A percentile compares a stretch with the other conserved stretches of the same genome.
Evolutionary conservation across 1,140 invertebrate species (phyloP).

Genomic region (Globodera ellingtonae): DNA sequence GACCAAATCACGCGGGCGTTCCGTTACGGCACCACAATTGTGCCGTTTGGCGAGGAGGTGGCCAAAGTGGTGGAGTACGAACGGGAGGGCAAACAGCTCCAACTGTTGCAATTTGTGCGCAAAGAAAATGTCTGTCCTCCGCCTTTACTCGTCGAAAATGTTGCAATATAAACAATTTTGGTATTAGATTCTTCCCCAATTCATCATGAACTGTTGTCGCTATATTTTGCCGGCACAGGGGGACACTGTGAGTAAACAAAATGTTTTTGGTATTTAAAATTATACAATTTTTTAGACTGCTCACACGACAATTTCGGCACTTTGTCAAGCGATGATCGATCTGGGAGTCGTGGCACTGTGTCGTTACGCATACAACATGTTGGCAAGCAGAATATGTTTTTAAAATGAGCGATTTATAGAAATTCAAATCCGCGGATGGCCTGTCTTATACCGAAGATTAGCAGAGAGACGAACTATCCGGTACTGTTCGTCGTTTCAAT

Average conservation of each 20-base stretch:
- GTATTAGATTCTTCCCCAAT: slow-evolving; percentile 25
- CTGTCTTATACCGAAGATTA: slow-evolving; percentile 41
- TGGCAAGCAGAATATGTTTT: background rate
- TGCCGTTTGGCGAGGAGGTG: slow-evolving; percentile 29
- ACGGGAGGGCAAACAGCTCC: slow-evolving; percentile 41
- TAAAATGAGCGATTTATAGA: background rate
- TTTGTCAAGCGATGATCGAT: slow-evolving; percentile 39
- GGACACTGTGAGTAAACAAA: slow-evolving; percentile 4
- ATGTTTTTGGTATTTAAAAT: too few species aligned
- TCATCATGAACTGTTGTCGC: slow-evolving; percentile 33
- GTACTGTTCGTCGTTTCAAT: slow-evolving; percentile 5
- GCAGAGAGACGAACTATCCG: slow-evolving; percentile 19
- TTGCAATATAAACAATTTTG: slow-evolving; percentile 6
- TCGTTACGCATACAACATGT: slow-evolving; percentile 44
- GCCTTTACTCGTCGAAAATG: slow-evolving; percentile 14
- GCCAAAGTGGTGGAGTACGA: slow-evolving; percentile 29
- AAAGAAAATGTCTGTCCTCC: slow-evolving; percentile 30
- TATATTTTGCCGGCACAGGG: slow-evolving; percentile 34
- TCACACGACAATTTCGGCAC: slow-evolving; percentile 23
- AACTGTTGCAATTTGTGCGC: slow-evolving; percentile 39
- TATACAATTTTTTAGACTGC: slow-evolving; percentile 21
- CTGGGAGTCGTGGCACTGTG: slow-evolving; percentile 37
- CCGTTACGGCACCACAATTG: slow-evolving; percentile 36
- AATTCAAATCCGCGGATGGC: slow-evolving; percentile 31
- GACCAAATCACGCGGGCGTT: slow-evolving; percentile 31